Conservation (phyloP, 2,888 invertebrate species). For the Hyles lineata region DNA sequence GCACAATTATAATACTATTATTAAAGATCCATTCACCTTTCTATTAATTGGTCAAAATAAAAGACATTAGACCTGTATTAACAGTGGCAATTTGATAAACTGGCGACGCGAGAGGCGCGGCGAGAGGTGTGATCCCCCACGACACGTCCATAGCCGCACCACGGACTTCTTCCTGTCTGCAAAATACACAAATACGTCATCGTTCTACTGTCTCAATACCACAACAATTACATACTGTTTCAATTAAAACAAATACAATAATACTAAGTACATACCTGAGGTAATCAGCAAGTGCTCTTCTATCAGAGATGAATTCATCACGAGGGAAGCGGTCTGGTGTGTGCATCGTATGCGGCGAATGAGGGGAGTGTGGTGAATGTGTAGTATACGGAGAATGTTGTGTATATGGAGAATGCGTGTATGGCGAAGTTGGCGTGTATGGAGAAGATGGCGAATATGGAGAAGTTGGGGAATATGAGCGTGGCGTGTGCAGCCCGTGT, state of each 20-base stretch:
- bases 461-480: conserved; percentile 35
- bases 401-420: conserved; percentile 31
- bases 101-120: conserved; percentile 26
- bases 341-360: conserved; percentile 36
- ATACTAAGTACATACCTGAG: conserved; percentile 33
- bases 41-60: no score
- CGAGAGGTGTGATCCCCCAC: conserved; percentile 67
- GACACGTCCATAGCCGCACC: conserved; percentile 43
- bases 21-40: not conserved
- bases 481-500: conserved; percentile 38
- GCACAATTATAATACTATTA: not conserved
- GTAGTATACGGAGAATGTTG: conserved; percentile 32
- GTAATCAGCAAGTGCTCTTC: conserved; percentile 43
- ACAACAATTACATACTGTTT: not conserved
- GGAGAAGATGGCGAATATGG: conserved; percentile 36
- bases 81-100: conserved; percentile 82
- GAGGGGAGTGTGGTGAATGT: conserved; percentile 35
- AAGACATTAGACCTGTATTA: not conserved
- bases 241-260: no score
- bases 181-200: not conserved
- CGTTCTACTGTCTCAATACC: not conserved
- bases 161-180: conserved; percentile 29
- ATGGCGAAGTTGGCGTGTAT: conserved; percentile 36
- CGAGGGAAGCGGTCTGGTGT: conserved; percentile 36
- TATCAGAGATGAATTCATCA: conserved; percentile 62